phyloP scores from a whole-genome alignment of 2,797 vertebrate species.

The Picus viridis region DNA sequence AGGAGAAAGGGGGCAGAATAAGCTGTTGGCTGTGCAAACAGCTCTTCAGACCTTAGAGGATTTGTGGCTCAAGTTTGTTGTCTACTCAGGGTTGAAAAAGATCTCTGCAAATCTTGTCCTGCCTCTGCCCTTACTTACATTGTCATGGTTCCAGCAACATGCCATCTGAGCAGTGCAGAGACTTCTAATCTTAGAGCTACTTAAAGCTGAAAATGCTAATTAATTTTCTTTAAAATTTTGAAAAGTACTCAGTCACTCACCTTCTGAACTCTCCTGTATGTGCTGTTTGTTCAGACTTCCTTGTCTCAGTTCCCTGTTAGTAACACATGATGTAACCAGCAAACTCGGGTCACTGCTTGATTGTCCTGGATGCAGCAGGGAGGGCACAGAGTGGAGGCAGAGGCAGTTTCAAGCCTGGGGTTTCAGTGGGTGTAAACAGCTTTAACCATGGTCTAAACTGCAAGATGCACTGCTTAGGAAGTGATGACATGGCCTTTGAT shows the following conservation, averaged over 20 bases:
- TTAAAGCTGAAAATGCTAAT: background rate
- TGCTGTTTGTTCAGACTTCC: background rate
- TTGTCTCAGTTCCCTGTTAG: background rate
- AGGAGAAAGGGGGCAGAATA: background rate
- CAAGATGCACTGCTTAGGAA: background rate
- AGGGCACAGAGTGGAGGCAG: background rate
- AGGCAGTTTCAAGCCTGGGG: background rate
- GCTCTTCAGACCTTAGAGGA: background rate
- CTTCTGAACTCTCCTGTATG: background rate
- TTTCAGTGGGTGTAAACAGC: background rate
- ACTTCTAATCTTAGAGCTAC: background rate
- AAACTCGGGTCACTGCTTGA: background rate
- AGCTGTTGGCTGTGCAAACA: background rate
- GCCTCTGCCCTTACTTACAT: background rate
- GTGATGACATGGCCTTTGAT: fast-evolving
- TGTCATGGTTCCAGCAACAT: background rate
- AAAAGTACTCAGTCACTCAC: background rate
- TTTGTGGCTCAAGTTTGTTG: background rate
- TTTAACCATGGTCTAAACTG: background rate
- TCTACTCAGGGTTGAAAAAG: background rate
- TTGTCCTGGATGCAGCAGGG: background rate
- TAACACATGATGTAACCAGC: background rate
- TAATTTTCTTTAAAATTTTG: background rate
- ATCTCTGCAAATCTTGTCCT: background rate
- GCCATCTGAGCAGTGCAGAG: background rate